These are phyloP conservation scores for Pipra filicauda DNA, from an alignment of 2,113 vertebrate species.

Conservation along the genomic window DNA sequence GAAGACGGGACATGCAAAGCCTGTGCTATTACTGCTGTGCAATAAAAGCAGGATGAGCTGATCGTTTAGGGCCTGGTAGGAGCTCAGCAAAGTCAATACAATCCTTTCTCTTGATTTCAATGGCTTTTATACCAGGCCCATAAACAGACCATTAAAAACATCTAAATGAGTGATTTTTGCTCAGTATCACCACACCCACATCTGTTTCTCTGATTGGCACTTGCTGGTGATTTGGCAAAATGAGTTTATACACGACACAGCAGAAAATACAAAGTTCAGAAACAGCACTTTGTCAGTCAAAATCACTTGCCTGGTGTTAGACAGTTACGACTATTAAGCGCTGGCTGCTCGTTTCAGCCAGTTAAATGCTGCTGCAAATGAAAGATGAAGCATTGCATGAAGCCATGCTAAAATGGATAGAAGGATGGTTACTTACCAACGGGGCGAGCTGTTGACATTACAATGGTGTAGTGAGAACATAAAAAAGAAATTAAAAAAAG, in stretches of 20 bases:
- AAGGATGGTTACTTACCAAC: constrained; percentile 99
- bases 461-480: constrained; percentile 93
- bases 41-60: constrained; percentile 33
- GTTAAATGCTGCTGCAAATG: constrained; percentile 64
- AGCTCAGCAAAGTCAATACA: neutral
- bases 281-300: constrained; percentile 18
- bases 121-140: neutral
- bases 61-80: neutral
- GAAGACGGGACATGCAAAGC: constrained; percentile 13
- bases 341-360: constrained; percentile 29
- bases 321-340: constrained; percentile 5
- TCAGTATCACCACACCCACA: neutral
- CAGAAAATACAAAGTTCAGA: constrained; percentile 23
- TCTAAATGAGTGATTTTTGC: neutral
- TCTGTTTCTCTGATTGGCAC: accelerated
- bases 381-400: constrained; percentile 77
- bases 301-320: constrained; percentile 27
- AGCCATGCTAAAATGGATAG: constrained; percentile 88
- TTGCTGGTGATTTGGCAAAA: neutral
- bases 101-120: neutral
- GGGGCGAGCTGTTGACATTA: constrained; percentile 96
- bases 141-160: neutral
- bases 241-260: neutral
- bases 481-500: constrained; percentile 83
- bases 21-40: constrained; percentile 3